Evolutionary conservation across 2,888 invertebrate species (phyloP).

Genomic region (Lydus trimaculatus): DNA sequence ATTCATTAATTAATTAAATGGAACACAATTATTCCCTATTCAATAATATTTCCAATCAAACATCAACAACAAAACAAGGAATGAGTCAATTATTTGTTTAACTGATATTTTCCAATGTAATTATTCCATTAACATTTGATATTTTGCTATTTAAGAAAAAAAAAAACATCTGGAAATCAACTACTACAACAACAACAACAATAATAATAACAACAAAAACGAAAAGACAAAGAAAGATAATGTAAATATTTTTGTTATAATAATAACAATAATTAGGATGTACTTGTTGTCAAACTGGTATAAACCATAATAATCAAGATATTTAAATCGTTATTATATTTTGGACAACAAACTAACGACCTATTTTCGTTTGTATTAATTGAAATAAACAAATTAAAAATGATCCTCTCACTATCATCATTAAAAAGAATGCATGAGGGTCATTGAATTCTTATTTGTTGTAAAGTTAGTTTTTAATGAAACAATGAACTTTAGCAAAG

Average conservation of each 20-base stretch:
- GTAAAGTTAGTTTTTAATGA: too few species aligned
- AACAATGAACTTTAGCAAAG: conserved; percentile 1
- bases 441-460: not conserved
- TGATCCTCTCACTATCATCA: not conserved
- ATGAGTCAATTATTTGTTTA: not conserved
- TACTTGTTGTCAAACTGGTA: conserved; percentile 14
- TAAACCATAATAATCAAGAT: conserved; percentile 6
- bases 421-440: not conserved
- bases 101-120: not conserved
- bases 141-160: not conserved
- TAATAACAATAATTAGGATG: conserved; percentile 21
- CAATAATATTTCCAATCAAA: too few species aligned
- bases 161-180: not conserved
- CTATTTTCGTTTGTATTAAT: not conserved
- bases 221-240: not conserved
- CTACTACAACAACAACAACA: not conserved
- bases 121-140: not conserved
- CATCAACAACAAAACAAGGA: not conserved
- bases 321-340: not conserved
- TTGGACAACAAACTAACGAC: not conserved
- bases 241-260: not conserved
- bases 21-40: not conserved
- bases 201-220: not conserved
- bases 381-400: not conserved
- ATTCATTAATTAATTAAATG: not conserved